These are phyloP conservation scores for Halcyon chelicuti DNA, from an alignment of 2,797 vertebrate species.

Conservation along the genomic window DNA sequence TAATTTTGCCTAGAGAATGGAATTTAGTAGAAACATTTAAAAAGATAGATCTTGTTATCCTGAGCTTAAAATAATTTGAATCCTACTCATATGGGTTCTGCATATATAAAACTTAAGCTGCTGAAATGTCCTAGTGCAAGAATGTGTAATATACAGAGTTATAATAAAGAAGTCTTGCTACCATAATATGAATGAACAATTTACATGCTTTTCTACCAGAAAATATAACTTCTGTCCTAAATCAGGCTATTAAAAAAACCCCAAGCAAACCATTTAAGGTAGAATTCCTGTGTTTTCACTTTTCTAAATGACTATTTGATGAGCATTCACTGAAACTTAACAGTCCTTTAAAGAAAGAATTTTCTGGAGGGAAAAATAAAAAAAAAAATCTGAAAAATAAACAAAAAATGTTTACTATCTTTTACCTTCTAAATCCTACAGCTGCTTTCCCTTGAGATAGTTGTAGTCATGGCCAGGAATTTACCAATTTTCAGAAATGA, in stretches of 20 bases:
- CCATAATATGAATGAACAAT: not conserved
- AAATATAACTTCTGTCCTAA: not conserved
- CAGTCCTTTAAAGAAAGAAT: not conserved
- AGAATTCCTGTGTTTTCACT: not conserved
- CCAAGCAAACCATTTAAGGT: not conserved
- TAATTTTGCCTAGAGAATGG: not conserved
- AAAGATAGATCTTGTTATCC: not conserved
- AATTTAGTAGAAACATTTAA: not conserved
- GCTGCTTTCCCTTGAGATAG: not conserved
- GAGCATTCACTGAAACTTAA: not conserved
- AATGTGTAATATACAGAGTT: not conserved
- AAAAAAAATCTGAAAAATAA: not conserved
- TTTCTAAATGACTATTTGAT: not conserved
- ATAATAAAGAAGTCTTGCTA: not conserved
- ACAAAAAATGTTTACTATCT: accelerated
- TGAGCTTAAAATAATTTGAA: not conserved
- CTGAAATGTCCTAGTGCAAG: not conserved
- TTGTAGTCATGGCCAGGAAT: not conserved
- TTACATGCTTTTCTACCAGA: accelerated
- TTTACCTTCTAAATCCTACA: accelerated
- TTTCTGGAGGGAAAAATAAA: not conserved
- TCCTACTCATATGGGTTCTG: not conserved
- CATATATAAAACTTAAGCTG: not conserved
- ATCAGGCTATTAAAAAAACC: not conserved
- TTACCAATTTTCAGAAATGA: not conserved